Base-by-base conservation (phyloP, 2,113 vertebrate species). In the Tychaedon coryphoeus region DNA sequence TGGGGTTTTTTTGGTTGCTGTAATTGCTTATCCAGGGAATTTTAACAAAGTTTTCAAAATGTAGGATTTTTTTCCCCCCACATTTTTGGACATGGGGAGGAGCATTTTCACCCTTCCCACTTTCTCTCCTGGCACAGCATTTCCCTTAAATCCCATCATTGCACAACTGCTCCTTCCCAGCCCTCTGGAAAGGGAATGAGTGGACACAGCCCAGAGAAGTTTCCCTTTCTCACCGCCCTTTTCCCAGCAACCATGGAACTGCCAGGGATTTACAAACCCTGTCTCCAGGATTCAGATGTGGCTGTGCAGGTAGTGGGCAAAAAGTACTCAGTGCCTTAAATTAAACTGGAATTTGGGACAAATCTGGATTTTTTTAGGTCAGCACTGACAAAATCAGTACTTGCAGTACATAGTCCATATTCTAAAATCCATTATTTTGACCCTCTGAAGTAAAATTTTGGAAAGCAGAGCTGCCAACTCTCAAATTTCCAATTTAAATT, bases 221-320 rank as follows among this genome's bases (percentile, higher is more conserved):
- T 77, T 31, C n/a, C 25, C 50, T 47, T 61, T 40, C 47, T 31
- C 29, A 8, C 11, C 3, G 1, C 42, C 25, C 74, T 3, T 8
- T 51, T 53, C 71, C 36, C 56, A 38, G 38, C 33, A 45, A 4
- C 2, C 4, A 31, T 0, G 1, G 16, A 80, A 43, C 51, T 22
- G 14, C 5, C 38, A 14, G 48, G 53, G 53, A 48, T 29, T 36
- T 5, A 8, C 4, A 67, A 60, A 19, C 64, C 54, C 40, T 7
- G 1, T 23, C 62, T 43, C 80, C 1, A 0, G 19, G 11, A 34
- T 57, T 43, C 4, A 0, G 22, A 25, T 20, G n/a, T 6, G 34
- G 29, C 60, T 69, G 40, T 54, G 67, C 51, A 36, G 31, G 11
- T 1, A 58, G 57, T 1, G 4, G 18, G 29, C 65, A 74, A 14